Conservation (phyloP, 1,140 invertebrate genomes). For the Gryon sp. region DNA sequence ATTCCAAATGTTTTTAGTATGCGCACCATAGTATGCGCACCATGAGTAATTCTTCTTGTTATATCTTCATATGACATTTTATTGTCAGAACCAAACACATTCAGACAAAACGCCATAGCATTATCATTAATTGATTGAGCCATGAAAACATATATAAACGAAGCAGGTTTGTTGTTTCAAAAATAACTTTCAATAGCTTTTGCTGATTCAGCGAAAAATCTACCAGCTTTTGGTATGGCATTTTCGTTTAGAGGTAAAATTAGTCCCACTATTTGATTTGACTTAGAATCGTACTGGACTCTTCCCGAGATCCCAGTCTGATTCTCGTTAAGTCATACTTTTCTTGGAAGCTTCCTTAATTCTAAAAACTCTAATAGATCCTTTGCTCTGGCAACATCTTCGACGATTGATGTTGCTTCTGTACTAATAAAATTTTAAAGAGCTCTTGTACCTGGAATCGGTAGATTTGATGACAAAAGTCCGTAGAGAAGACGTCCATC, state of each 20-base stretch:
- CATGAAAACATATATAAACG: slow-evolving; percentile 6
- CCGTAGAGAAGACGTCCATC: too few relatives aligned
- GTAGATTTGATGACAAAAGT: too few relatives aligned
- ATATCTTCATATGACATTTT: background rate
- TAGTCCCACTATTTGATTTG: slow-evolving; percentile 13
- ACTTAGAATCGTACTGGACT: slow-evolving; percentile 12
- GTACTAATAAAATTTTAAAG: too few relatives aligned
- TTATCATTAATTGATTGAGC: slow-evolving; percentile 1
- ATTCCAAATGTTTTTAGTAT: too few relatives aligned
- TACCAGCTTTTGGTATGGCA: background rate
- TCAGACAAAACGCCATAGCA: background rate
- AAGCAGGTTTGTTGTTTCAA: background rate
- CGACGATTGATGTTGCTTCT: too few relatives aligned
- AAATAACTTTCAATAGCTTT: background rate
- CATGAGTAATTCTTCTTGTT: too few relatives aligned
- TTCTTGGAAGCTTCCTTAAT: too few relatives aligned
- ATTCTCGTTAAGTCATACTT: slow-evolving; percentile 15
- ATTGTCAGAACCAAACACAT: slow-evolving; percentile 10
- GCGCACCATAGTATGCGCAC: too few relatives aligned
- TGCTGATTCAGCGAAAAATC: slow-evolving; percentile 1
- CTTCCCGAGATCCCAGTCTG: too few relatives aligned
- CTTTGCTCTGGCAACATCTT: too few relatives aligned
- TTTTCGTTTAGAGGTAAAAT: slow-evolving; percentile 4
- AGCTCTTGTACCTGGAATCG: too few relatives aligned
- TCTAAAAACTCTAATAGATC: too few relatives aligned